Percentiles rank a stretch among this genome's conserved stretches.
phyloP scores from a whole-genome alignment of 2,797 vertebrate genomes.

The Melanotaenia parkinsoni region DNA sequence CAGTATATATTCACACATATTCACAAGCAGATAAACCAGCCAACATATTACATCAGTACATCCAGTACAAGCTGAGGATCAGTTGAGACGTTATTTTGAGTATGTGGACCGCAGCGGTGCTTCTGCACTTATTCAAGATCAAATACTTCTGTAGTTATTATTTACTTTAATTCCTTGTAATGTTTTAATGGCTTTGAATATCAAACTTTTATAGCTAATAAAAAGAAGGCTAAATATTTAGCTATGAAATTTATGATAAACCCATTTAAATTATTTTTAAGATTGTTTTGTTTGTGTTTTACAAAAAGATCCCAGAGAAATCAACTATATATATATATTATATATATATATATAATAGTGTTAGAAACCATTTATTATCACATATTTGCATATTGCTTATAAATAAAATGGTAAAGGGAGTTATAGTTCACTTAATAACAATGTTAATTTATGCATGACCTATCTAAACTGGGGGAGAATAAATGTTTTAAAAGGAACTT shows the following conservation, averaged over 20 bases:
- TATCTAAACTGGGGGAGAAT: neutral
- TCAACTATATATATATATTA: no score
- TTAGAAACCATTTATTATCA: neutral
- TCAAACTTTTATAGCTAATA: neutral
- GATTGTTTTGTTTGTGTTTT: no score
- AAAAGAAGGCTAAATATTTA: neutral
- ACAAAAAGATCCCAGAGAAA: no score
- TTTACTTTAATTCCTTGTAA: slow-evolving; percentile 6
- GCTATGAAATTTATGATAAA: neutral
- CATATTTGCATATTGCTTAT: neutral
- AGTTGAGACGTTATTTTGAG: neutral
- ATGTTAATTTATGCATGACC: neutral
- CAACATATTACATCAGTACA: slow-evolving; percentile 20
- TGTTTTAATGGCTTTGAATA: neutral
- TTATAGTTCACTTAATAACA: neutral
- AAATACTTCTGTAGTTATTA: neutral
- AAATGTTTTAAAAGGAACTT: neutral
- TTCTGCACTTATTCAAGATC: neutral
- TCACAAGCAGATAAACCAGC: slow-evolving; percentile 18
- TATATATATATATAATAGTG: neutral
- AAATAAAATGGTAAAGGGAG: neutral
- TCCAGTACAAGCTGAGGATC: slow-evolving; percentile 12
- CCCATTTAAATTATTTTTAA: no score
- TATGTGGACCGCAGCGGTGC: neutral
- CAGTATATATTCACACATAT: slow-evolving; percentile 14